Conservation (phyloP, 1,140 invertebrate genomes). For the Chlorops oryzae region DNA sequence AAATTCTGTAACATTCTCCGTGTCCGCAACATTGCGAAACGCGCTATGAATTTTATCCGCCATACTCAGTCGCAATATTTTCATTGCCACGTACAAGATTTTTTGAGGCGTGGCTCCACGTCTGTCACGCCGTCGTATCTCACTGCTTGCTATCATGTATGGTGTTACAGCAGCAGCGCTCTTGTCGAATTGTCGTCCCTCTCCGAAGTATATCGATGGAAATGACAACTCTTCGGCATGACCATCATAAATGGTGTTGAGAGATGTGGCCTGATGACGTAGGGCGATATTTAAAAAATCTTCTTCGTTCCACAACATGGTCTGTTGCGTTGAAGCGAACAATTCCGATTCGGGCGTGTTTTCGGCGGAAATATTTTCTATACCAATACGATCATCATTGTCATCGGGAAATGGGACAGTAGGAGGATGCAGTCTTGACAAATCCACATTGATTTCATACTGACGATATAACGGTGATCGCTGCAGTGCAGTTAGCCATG, state of each 20-base stretch:
- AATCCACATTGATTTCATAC: conserved; percentile 19
- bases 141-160: conserved; percentile 8
- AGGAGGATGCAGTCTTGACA: conserved; percentile 16
- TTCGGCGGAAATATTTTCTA: neutral
- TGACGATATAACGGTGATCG: conserved; percentile 18
- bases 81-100: conserved; percentile 7
- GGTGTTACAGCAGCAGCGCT: neutral
- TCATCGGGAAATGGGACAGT: neutral
- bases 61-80: conserved; percentile 5
- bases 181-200: neutral
- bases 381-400: no score
- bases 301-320: conserved; percentile 15
- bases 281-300: no score
- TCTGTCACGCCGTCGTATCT: conserved; percentile 14
- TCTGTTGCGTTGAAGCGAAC: conserved; percentile 16
- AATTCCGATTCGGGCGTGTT: no score
- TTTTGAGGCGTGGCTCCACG: conserved; percentile 7
- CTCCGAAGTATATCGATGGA: conserved; percentile 29
- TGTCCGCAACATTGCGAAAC: no score
- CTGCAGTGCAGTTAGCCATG: conserved; percentile 15
- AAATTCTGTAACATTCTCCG: neutral
- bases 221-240: conserved; percentile 30
- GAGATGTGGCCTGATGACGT: conserved; percentile 12
- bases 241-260: conserved; percentile 8
- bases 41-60: no score